Conservation (phyloP, 1,140 invertebrate species). For the Pemphigus obesinymphae region DNA sequence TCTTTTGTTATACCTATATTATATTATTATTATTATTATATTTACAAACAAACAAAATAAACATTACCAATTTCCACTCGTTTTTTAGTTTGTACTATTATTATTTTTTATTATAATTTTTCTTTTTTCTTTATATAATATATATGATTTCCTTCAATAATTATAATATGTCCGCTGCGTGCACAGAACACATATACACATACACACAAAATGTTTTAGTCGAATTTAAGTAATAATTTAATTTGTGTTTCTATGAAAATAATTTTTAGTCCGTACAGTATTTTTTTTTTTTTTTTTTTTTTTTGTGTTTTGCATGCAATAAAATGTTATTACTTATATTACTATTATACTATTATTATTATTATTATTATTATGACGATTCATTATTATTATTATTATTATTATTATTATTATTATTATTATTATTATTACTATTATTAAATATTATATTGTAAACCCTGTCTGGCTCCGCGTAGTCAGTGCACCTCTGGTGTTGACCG, state of each 20-base stretch:
- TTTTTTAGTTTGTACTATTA: conserved; percentile 22
- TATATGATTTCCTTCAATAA: background rate
- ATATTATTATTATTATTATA: too few species aligned
- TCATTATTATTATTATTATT: conserved; percentile 1
- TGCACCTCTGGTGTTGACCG: background rate
- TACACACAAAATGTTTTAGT: background rate
- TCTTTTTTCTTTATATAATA: background rate
- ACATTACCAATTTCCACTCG: conserved; percentile 12
- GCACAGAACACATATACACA: background rate
- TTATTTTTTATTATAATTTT: background rate
- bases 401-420: conserved; percentile 1
- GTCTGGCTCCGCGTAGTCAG: background rate
- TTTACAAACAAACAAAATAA: background rate
- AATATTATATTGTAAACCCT: background rate
- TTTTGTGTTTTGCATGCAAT: background rate
- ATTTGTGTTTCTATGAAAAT: background rate
- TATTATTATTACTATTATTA: background rate
- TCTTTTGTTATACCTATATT: too few species aligned
- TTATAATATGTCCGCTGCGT: background rate
- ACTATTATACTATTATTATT: conserved; percentile 3
- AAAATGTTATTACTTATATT: conserved; percentile 9
- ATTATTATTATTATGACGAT: too few species aligned
- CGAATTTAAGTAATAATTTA: background rate
- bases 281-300: conserved; percentile 9
- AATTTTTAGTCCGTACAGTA: conserved; percentile 13